These are phyloP conservation scores for Sciurus niger DNA, from an alignment of 2,113 vertebrate genomes.

Conservation along the genomic window DNA sequence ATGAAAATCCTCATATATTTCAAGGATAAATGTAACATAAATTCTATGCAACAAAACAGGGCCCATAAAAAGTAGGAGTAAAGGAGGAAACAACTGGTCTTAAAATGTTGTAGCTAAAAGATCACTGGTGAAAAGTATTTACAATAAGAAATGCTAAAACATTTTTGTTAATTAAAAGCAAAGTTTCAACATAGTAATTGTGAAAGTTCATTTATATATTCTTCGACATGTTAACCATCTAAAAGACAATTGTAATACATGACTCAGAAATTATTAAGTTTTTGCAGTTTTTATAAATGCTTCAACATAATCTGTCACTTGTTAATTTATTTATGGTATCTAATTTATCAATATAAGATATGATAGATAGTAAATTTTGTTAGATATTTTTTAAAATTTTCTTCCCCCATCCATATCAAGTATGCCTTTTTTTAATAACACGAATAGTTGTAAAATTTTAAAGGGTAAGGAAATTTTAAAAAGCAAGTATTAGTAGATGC, in stretches of 20 bases:
- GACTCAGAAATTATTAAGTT: neutral
- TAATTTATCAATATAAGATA: neutral
- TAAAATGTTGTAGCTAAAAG: neutral
- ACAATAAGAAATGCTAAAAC: neutral
- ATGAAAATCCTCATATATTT: neutral
- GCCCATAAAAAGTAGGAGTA: neutral
- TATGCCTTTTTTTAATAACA: neutral
- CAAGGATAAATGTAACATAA: neutral
- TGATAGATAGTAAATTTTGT: neutral
- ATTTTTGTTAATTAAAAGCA: neutral
- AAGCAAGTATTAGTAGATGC: neutral
- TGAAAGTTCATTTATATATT: neutral
- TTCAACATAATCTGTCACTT: neutral
- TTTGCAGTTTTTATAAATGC: neutral
- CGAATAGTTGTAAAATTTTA: neutral
- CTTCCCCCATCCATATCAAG: neutral
- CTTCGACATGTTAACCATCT: neutral
- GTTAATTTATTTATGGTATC: neutral
- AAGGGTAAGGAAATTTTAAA: neutral
- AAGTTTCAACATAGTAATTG: neutral
- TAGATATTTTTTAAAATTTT: neutral
- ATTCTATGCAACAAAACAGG: neutral
- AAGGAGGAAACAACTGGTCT: neutral
- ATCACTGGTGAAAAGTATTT: neutral
- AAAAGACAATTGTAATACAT: neutral